phyloP scores from a whole-genome alignment of 2,888 invertebrate species.

The Lymantria monacha region DNA sequence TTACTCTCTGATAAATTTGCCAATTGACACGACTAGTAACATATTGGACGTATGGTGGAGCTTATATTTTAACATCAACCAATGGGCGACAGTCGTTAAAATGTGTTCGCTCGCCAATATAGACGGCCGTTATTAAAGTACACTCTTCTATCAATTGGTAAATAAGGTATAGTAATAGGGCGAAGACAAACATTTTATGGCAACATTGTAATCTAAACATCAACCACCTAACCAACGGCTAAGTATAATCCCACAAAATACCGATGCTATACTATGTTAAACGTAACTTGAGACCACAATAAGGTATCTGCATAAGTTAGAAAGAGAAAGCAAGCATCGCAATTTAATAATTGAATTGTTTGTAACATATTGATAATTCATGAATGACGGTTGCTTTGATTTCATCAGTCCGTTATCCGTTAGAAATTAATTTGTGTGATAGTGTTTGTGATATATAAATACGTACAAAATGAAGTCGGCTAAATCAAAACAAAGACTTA shows the following conservation, averaged over 20 bases:
- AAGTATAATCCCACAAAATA: constrained; percentile 37
- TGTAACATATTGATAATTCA: constrained; percentile 43
- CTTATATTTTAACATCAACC: no score
- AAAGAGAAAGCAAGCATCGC: constrained; percentile 30
- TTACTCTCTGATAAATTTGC: no score
- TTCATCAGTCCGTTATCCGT: constrained; percentile 46
- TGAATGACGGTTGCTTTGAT: constrained; percentile 72
- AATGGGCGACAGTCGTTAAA: no score
- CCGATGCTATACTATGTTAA: constrained; percentile 24
- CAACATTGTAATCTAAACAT: no score
- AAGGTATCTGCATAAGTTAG: constrained; percentile 4
- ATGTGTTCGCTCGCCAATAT: no score
- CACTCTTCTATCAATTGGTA: no score
- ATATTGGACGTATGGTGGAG: no score
- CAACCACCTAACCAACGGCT: constrained; percentile 20
- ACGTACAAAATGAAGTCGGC: constrained; percentile 67
- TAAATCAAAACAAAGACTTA: constrained; percentile 71
- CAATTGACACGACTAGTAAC: no score
- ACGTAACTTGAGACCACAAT: constrained; percentile 27
- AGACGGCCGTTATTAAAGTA: no score
- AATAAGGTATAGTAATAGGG: no score
- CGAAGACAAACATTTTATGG: no score
- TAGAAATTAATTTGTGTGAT: constrained; percentile 34
- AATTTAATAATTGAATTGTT: constrained; percentile 28
- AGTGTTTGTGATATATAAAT: constrained; percentile 38